Evolutionary conservation across 2,113 vertebrate species (phyloP).

Genomic region (Seriola quinqueradiata): DNA sequence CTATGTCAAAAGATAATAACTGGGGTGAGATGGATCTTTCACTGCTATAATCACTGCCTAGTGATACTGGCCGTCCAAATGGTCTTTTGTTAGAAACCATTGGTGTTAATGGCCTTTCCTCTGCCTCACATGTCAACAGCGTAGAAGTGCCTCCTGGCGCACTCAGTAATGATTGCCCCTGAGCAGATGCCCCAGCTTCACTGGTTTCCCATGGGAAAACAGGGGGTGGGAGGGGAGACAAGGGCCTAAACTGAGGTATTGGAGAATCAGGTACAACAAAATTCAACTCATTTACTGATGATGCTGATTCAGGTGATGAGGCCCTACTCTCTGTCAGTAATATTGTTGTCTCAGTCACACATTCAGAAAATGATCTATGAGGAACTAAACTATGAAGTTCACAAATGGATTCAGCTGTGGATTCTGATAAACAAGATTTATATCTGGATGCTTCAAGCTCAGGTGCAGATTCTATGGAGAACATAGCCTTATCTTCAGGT

Average conservation of each 20-base stretch:
- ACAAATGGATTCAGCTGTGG: slow-evolving; percentile 25
- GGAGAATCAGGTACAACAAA: slow-evolving; percentile 64
- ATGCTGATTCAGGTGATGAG: slow-evolving; percentile 65
- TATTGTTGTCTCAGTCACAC: slow-evolving; percentile 6
- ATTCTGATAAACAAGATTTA: slow-evolving; percentile 25
- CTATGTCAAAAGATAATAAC: slow-evolving; percentile 60
- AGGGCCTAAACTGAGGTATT: slow-evolving; percentile 67
- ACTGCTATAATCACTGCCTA: slow-evolving; percentile 46
- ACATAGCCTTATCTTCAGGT: slow-evolving; percentile 19
- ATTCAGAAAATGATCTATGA: slow-evolving; percentile 59
- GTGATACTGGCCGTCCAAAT: slow-evolving; percentile 68
- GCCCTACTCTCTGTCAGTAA: slow-evolving; percentile 52
- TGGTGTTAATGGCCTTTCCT: slow-evolving; percentile 71
- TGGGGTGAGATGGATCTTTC: slow-evolving; percentile 54
- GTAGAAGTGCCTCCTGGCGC: neutral
- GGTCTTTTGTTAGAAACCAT: slow-evolving; percentile 74
- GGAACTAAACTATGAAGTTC: slow-evolving; percentile 17
- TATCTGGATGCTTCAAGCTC: slow-evolving; percentile 8
- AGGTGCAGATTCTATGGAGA: neutral
- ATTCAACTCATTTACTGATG: slow-evolving; percentile 56
- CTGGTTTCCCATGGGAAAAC: slow-evolving; percentile 63
- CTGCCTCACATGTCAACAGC: slow-evolving; percentile 30
- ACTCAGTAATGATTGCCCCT: slow-evolving; percentile 18
- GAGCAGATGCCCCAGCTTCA: neutral
- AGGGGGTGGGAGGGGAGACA: slow-evolving; percentile 74